Evolutionary conservation across 2,113 vertebrate genomes (phyloP).

Genomic region (Nibea albiflora): DNA sequence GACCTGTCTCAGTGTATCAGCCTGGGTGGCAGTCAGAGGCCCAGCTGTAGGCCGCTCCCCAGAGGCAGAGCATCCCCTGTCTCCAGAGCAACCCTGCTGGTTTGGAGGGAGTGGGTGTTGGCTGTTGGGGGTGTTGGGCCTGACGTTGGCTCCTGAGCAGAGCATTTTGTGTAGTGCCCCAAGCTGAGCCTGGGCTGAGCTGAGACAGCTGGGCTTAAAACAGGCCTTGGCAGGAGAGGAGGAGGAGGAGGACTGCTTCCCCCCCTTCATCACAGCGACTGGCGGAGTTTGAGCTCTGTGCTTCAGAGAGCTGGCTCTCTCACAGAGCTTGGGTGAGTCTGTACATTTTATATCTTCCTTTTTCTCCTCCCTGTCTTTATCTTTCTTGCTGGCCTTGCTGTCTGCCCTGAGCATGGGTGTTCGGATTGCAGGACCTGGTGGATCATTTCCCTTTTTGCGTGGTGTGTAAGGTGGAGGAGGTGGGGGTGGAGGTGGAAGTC

Average conservation of each 20-base stretch:
- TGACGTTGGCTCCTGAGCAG: constrained; percentile 78
- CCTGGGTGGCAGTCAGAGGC: constrained; percentile 73
- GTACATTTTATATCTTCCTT: constrained; percentile 67
- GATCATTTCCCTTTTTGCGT: constrained; percentile 77
- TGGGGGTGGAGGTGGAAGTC: constrained; percentile 83
- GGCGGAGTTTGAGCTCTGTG: constrained; percentile 77
- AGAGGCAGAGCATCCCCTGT: constrained; percentile 68
- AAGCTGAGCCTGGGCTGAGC: constrained; percentile 79
- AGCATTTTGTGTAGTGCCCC: constrained; percentile 82
- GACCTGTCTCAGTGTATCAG: constrained; percentile 82
- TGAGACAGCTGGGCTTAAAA: constrained; percentile 81
- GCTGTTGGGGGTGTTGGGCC: constrained; percentile 74
- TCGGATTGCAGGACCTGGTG: constrained; percentile 61
- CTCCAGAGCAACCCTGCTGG: constrained; percentile 75
- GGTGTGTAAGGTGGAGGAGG: constrained; percentile 85
- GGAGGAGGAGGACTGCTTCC: constrained; percentile 69
- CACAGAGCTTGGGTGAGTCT: constrained; percentile 69
- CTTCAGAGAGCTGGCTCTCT: constrained; percentile 75
- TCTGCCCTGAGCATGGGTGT: constrained; percentile 75
- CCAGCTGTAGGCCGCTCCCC: constrained; percentile 58
- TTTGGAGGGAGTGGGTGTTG: constrained; percentile 69
- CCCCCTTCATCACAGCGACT: constrained; percentile 74
- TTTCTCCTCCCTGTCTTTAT: constrained; percentile 67
- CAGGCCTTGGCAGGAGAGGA: constrained; percentile 79
- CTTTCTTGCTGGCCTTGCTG: constrained; percentile 62